Evolutionary conservation across 2,113 vertebrate genomes (phyloP).

Genomic region (Pavo muticus): DNA sequence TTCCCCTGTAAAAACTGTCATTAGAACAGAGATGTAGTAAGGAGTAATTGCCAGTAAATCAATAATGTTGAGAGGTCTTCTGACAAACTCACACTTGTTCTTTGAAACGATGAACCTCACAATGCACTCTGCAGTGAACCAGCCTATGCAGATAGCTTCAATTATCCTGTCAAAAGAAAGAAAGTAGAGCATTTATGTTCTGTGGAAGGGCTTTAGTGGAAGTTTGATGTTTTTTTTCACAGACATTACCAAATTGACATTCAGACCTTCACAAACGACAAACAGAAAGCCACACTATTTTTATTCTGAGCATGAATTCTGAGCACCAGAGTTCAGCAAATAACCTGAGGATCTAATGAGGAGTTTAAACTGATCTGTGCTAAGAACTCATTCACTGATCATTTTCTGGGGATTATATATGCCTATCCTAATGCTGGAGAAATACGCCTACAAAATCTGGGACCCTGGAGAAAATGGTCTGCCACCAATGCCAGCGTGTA

Average conservation of each 20-base stretch:
- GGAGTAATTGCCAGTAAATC: slow-evolving; percentile 96
- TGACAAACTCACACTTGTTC: slow-evolving; percentile 97
- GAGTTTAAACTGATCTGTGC: not conserved
- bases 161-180: slow-evolving; percentile 90
- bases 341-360: not conserved
- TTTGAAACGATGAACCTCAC: slow-evolving; percentile 96
- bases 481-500: not conserved
- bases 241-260: slow-evolving; percentile 64
- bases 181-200: slow-evolving; percentile 73
- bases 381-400: not conserved
- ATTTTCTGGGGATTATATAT: not conserved
- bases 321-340: not conserved
- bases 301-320: not conserved
- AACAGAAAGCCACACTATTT: not conserved
- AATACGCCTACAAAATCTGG: not conserved
- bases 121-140: slow-evolving; percentile 98
- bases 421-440: not conserved
- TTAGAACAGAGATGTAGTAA: slow-evolving; percentile 92
- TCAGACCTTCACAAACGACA: slow-evolving; percentile 64
- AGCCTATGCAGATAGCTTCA: slow-evolving; percentile 98
- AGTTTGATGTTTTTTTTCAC: slow-evolving; percentile 20
- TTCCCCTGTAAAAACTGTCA: slow-evolving; percentile 91
- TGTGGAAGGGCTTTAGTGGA: slow-evolving; percentile 36
- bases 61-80: slow-evolving; percentile 96
- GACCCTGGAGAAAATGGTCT: not conserved